Evolutionary conservation across 2,113 vertebrate species (phyloP).

Genomic region (Emydura subglobosa): DNA sequence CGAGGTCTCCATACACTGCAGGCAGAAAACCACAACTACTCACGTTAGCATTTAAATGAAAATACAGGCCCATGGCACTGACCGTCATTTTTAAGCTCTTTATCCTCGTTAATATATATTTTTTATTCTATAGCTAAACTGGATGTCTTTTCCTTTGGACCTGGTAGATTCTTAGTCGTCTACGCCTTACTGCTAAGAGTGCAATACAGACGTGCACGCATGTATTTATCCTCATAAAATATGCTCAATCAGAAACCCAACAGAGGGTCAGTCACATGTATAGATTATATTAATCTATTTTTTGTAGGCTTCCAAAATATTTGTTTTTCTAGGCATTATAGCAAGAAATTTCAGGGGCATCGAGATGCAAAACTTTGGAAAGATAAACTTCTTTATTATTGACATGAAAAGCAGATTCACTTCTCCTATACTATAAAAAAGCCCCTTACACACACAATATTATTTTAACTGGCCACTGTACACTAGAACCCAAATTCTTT

Average conservation of each 20-base stretch:
- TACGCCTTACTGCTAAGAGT: neutral
- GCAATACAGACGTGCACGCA: neutral
- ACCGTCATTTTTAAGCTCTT: neutral
- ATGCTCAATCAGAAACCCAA: neutral
- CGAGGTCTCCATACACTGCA: neutral
- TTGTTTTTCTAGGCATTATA: neutral
- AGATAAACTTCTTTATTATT: neutral
- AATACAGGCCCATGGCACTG: neutral
- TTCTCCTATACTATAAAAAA: neutral
- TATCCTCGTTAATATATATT: neutral
- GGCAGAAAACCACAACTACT: neutral
- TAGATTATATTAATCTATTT: neutral
- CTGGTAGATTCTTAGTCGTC: neutral
- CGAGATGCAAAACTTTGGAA: neutral
- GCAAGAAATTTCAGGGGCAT: neutral
- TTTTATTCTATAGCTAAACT: neutral
- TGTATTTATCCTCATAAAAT: neutral
- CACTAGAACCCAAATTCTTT: neutral
- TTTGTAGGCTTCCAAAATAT: neutral
- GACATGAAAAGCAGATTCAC: neutral
- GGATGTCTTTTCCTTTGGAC: neutral
- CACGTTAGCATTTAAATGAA: neutral
- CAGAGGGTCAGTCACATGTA: neutral
- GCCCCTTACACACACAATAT: neutral
- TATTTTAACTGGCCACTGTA: neutral